A percentile compares a stretch with the other conserved stretches of the same genome.
phyloP scores from a whole-genome alignment of 2,888 invertebrate species.

The Elaeidobius kamerunicus region DNA sequence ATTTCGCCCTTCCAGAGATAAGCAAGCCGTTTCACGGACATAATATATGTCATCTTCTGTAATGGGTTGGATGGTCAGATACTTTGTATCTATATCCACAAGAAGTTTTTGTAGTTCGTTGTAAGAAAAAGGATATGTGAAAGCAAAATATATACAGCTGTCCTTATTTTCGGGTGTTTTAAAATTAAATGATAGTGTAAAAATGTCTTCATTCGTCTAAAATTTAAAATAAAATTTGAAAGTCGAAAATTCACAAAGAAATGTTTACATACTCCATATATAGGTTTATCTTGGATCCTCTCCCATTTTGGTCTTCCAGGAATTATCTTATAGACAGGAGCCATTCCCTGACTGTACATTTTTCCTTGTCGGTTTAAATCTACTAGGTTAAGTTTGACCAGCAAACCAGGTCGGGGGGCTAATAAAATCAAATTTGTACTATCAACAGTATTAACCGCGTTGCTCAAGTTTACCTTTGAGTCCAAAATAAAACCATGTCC shows the following conservation, averaged over 20 bases:
- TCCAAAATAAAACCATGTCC: slow-evolving; percentile 93
- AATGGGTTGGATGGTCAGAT: slow-evolving; percentile 48
- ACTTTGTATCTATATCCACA: slow-evolving; percentile 63
- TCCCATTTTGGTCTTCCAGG: slow-evolving; percentile 83
- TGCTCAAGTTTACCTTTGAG: slow-evolving; percentile 53
- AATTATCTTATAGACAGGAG: slow-evolving; percentile 71
- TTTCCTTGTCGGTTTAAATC: slow-evolving; percentile 88
- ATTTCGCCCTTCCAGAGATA: slow-evolving; percentile 72
- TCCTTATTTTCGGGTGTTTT: slow-evolving; percentile 66
- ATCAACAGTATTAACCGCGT: neutral
- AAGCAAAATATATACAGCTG: slow-evolving; percentile 81
- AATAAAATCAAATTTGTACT: neutral
- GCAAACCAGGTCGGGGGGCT: slow-evolving; percentile 53
- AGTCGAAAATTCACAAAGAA: slow-evolving; percentile 1
- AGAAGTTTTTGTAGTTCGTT: slow-evolving; percentile 74
- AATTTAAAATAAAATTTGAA: no score
- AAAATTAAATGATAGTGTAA: slow-evolving; percentile 72
- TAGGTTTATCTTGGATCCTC: slow-evolving; percentile 74
- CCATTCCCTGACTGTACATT: slow-evolving; percentile 89
- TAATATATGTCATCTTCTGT: slow-evolving; percentile 76
- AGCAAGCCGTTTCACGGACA: slow-evolving; percentile 73
- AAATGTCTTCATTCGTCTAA: slow-evolving; percentile 69
- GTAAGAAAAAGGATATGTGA: slow-evolving; percentile 88
- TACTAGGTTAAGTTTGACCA: slow-evolving; percentile 77
- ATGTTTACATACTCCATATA: slow-evolving; percentile 59